These are phyloP conservation scores for Callithrix jacchus DNA, from an alignment of 2,113 vertebrate genomes.

Conservation along the genomic window DNA sequence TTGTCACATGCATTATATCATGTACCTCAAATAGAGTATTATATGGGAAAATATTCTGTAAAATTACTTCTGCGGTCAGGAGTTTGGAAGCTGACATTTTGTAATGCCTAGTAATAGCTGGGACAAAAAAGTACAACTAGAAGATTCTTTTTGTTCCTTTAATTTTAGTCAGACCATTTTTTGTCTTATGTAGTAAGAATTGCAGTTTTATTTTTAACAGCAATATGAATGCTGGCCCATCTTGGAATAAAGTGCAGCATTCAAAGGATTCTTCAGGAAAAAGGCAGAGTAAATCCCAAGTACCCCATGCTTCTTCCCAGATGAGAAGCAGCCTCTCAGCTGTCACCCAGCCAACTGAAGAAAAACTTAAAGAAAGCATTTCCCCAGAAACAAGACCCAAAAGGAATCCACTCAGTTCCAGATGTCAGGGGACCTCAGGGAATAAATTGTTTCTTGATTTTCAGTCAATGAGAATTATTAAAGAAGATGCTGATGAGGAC, in stretches of 20 bases:
- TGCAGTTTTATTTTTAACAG: constrained; percentile 59
- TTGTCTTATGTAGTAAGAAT: constrained; percentile 34
- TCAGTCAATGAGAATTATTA: constrained; percentile 79
- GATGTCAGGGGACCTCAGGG: constrained; percentile 65
- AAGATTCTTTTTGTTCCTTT: neutral
- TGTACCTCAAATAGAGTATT: neutral
- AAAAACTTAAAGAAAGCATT: neutral
- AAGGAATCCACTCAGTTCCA: neutral
- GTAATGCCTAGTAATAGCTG: neutral
- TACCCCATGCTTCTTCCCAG: neutral
- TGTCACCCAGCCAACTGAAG: neutral
- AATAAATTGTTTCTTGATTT: constrained; percentile 82
- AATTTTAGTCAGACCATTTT: neutral
- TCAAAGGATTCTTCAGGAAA: constrained; percentile 65
- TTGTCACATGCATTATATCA: neutral
- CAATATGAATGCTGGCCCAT: constrained; percentile 33
- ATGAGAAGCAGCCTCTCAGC: constrained; percentile 8
- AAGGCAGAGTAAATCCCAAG: constrained; percentile 51
- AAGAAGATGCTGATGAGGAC: constrained; percentile 87
- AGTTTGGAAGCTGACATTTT: neutral
- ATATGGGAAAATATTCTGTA: too few species aligned
- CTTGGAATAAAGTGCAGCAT: constrained; percentile 67
- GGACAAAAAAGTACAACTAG: neutral
- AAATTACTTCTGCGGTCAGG: neutral
- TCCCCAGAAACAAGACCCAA: neutral